phyloP scores from a whole-genome alignment of 2,797 vertebrate genomes.

The Micropoecilia bifurca region DNA sequence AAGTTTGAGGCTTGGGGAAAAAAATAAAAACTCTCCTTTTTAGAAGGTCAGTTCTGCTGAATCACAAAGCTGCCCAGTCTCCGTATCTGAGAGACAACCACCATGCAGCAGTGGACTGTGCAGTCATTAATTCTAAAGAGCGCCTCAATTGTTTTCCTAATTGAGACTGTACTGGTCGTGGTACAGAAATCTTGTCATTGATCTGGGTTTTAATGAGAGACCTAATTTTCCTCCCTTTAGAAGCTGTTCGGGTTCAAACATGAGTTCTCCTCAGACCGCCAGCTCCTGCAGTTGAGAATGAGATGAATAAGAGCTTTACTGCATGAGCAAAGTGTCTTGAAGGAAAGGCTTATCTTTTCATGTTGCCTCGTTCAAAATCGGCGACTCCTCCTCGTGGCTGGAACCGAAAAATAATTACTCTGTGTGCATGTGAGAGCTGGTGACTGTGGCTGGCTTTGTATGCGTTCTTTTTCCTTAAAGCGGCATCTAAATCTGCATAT shows the following conservation, averaged over 20 bases:
- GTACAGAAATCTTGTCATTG: slow-evolving; percentile 67
- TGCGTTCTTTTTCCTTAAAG: slow-evolving; percentile 27
- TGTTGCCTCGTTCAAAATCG: slow-evolving; percentile 60
- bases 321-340: slow-evolving; percentile 55
- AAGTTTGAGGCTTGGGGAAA: slow-evolving; percentile 16
- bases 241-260: slow-evolving; percentile 71
- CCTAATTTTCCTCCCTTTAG: slow-evolving; percentile 67
- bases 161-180: slow-evolving; percentile 55
- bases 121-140: slow-evolving; percentile 68
- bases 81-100: slow-evolving; percentile 34
- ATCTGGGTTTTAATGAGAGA: slow-evolving; percentile 79
- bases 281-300: slow-evolving; percentile 51
- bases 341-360: slow-evolving; percentile 66
- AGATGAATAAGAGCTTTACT: slow-evolving; percentile 69
- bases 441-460: slow-evolving; percentile 42
- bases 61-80: slow-evolving; percentile 31
- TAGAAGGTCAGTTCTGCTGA: slow-evolving; percentile 18
- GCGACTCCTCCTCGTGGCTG: slow-evolving; percentile 57
- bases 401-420: slow-evolving; percentile 69
- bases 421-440: slow-evolving; percentile 19
- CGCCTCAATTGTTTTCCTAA: slow-evolving; percentile 64
- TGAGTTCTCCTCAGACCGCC: slow-evolving; percentile 54
- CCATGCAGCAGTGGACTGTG: slow-evolving; percentile 40
- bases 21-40: slow-evolving; percentile 10
- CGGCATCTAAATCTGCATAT: slow-evolving; percentile 55